phyloP scores from a whole-genome alignment of 2,113 vertebrate species.

The Anarrhichthys ocellatus region DNA sequence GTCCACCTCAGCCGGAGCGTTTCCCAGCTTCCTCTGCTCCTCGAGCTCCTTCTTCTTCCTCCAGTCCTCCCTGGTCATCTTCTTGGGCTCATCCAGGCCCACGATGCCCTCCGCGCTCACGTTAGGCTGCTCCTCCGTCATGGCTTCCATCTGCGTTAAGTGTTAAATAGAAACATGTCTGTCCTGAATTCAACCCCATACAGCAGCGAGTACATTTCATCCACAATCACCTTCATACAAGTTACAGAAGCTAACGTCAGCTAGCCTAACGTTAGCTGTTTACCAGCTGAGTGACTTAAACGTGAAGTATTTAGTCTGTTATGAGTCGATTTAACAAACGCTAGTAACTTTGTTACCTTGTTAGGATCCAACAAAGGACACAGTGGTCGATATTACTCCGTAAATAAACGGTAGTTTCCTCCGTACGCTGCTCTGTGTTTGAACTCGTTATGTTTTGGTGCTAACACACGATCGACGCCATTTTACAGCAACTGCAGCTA shows the following conservation, averaged over 20 bases:
- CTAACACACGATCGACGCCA: conserved; percentile 43
- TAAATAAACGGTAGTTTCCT: not conserved
- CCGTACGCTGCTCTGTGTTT: not conserved
- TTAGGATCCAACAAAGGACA: not conserved
- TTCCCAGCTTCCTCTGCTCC: conserved; percentile 96
- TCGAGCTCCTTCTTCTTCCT: conserved; percentile 98
- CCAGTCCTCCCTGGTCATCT: conserved; percentile 98
- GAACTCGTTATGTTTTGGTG: conserved; percentile 35
- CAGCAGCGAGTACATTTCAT: not conserved
- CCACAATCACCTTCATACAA: not conserved
- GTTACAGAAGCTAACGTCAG: not conserved
- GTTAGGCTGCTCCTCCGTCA: conserved; percentile 64
- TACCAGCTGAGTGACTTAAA: not conserved
- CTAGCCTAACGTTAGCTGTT: not conserved
- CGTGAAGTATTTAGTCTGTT: not conserved
- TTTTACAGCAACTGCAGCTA: conserved; percentile 34
- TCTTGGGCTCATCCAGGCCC: conserved; percentile 95
- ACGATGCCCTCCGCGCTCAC: conserved; percentile 82
- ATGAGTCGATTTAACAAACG: not conserved
- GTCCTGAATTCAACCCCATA: not conserved
- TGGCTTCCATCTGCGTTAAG: conserved; percentile 43
- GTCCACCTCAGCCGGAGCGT: conserved; percentile 97
- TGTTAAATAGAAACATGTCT: not conserved
- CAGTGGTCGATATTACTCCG: not conserved
- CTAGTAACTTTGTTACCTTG: conserved; percentile 20